phyloP scores from a whole-genome alignment of 2,797 vertebrate species.

The Margarornis squamiger region DNA sequence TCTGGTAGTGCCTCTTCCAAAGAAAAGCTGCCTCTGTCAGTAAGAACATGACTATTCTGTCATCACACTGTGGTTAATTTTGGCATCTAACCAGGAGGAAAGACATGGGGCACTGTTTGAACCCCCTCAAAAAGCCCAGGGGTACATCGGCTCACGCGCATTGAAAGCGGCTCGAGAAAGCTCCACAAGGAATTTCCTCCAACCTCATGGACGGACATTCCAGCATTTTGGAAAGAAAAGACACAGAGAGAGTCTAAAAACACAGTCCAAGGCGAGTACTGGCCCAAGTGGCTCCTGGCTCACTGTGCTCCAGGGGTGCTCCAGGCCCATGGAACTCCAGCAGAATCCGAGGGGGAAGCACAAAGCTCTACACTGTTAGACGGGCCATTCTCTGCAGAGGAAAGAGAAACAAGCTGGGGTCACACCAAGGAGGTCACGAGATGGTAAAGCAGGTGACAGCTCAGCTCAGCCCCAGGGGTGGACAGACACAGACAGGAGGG shows the following conservation, averaged over 20 bases:
- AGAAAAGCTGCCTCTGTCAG: background rate
- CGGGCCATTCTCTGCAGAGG: conserved; percentile 49
- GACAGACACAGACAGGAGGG: background rate
- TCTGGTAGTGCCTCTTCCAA: background rate
- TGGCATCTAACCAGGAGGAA: background rate
- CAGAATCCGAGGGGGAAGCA: background rate
- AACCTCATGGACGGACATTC: background rate
- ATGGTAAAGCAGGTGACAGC: background rate
- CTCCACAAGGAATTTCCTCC: background rate
- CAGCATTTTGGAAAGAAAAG: background rate
- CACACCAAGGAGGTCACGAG: background rate
- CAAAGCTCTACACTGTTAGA: background rate
- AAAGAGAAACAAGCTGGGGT: background rate
- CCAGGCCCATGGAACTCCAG: background rate
- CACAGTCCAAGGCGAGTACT: background rate
- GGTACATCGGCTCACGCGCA: accelerated
- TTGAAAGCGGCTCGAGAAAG: background rate
- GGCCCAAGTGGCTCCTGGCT: background rate
- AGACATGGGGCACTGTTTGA: accelerated
- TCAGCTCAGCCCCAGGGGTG: too few species aligned
- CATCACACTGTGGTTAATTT: background rate
- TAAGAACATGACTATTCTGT: background rate
- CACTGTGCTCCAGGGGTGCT: background rate
- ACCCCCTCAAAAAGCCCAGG: background rate
- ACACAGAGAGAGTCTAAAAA: background rate